Evolutionary conservation across 1,140 invertebrate genomes (phyloP), one percentile per base, ranked within the genome.

Genomic region (Camponotus floridanus): DNA sequence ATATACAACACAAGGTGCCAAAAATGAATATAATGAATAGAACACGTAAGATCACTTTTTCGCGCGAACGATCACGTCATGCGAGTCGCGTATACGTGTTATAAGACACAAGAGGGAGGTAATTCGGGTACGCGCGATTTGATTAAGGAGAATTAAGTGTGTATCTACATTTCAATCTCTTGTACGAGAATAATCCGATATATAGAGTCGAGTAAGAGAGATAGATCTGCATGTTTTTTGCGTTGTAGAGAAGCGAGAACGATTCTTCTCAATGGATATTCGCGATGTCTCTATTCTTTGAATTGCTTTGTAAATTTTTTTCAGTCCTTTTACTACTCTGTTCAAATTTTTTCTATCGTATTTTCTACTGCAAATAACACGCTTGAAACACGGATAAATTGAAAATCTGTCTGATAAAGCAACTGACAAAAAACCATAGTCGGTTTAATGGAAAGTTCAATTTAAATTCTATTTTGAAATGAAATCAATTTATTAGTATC

Each of bases 1-100:
- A 73, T 61, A 36, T 55, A 61, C 4, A 51, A 51, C 15, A 83
- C 39, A 81, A 81, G 67, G 79, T 81, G 79, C 67, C 55, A 83
- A 83, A 83, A 83, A 59, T n/a, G 21, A 83, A 83, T 61, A 33
- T 71, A 26, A 26, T 26, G 26, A 26, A 26, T 26, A 59, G 67
- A 71, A 71, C 18, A 59, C 36, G 21, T 81, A 83, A 83, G 67
- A 73, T 83, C 79, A 83, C n/a, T 61, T 13, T 36, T 45, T 51
- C 48, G 48, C 48, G 48, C 48, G 3, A 13, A 48, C 36, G 42
- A 26, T 79, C 39, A 68, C 39, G n/a, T 73, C 39, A 73, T 42
- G 33, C 36, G n/a, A 33, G 5, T 73, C 26, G 70, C 48, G 26
- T 45, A 59, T 61, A 73, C 15, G 26, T 48, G 13, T 15, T 57